Evolutionary conservation across 2,888 invertebrate genomes (phyloP).

Genomic region (Nomada ferruginata): DNA sequence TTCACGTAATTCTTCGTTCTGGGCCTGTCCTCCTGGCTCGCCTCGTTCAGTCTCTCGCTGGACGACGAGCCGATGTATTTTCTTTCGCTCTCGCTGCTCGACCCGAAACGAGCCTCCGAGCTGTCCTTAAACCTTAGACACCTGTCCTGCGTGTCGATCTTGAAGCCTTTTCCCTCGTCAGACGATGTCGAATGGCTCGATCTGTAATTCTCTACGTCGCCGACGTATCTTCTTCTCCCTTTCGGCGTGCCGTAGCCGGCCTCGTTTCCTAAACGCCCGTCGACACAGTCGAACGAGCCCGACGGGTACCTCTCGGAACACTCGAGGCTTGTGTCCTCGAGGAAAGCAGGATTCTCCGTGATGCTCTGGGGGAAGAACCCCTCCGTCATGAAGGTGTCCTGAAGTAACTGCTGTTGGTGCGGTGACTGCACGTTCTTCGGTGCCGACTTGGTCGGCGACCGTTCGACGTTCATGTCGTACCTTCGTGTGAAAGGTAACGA

Average conservation of each 20-base stretch:
- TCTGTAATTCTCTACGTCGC: constrained; percentile 67
- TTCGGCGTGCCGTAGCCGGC: constrained; percentile 59
- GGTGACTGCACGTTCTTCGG: constrained; percentile 62
- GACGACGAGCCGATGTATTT: constrained; percentile 75
- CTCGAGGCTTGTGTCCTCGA: constrained; percentile 75
- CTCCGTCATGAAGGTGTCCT: constrained; percentile 76
- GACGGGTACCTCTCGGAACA: constrained; percentile 70
- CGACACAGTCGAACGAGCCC: constrained; percentile 78
- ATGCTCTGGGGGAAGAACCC: constrained; percentile 81
- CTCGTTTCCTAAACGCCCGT: constrained; percentile 73
- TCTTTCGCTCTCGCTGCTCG: constrained; percentile 79
- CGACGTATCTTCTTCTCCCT: constrained; percentile 66
- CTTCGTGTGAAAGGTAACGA: constrained; percentile 63
- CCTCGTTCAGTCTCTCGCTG: constrained; percentile 77
- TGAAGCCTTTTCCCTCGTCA: constrained; percentile 76
- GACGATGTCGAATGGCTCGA: constrained; percentile 76
- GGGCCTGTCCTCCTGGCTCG: constrained; percentile 59
- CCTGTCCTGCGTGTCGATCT: constrained; percentile 66
- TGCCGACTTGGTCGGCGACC: constrained; percentile 71
- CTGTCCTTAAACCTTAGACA: constrained; percentile 65
- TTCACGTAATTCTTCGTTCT: constrained; percentile 75
- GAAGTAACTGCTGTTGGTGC: constrained; percentile 60
- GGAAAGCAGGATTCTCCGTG: constrained; percentile 71
- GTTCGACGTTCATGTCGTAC: constrained; percentile 78
- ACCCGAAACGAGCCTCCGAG: constrained; percentile 75